Evolutionary conservation across 1,140 invertebrate species (phyloP), one percentile per base, ranked within the genome.

Genomic region (Anagrus nilaparvatae): DNA sequence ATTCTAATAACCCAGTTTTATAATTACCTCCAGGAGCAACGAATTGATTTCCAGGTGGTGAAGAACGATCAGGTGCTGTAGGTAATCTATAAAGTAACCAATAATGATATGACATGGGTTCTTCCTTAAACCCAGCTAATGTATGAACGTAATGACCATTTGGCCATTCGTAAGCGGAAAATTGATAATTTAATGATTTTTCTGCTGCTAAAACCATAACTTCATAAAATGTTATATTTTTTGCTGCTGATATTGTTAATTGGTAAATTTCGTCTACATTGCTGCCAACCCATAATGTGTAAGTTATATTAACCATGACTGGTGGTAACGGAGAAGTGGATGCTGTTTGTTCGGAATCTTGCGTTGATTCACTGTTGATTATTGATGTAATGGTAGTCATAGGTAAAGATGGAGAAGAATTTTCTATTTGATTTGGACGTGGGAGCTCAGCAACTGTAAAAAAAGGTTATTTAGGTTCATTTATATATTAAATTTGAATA

Each of bases 101-200:
- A 62, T 87, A 90, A 56, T 87, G 81, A 61, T 88, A 89, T 16
- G 82, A 84, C 75, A 86, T 80, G 0, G 84, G 85, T 55, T 88
- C 83, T 55, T 90, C 87, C 54, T 84, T 83, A 49, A 81, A 82
- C 2, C 84, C 84, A n/a, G 81, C 81, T 29, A 91, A 65, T 4
- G 85, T 89, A 61, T 90, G 86, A 18, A 91, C 82, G 59, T 91
- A 90, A 55, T 90, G 86, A 2, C 87, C 87, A 54, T 89, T 89
- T 2, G 86, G 86, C 87, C 87, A 91, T 58, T 87, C 81, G 20
- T 82, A 82, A 1, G 86, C 82, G 40, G 79, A 76, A 55, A 86
- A 87, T 53, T 81, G 54, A 31, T 73, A 74, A 47, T 67, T 65
- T 2, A 78, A 69, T 56, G 87, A 82, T 48, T 79, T 71, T 51